Base-by-base conservation (phyloP, 2,888 invertebrate species). In the Incurvaria masculella region DNA sequence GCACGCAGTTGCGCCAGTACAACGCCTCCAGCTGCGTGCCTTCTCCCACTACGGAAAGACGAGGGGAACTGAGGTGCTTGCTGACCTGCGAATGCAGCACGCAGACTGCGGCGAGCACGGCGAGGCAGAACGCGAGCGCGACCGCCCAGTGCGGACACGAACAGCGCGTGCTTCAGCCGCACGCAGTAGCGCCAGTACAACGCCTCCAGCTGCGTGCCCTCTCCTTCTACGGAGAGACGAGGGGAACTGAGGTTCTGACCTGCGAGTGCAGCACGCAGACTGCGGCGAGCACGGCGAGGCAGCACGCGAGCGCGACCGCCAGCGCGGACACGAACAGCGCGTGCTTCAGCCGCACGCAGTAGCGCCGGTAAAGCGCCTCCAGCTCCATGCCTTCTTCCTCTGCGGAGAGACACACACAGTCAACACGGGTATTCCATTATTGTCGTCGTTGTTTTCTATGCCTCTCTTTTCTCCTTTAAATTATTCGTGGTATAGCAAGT, bases 241-340 rank as follows among this genome's bases (percentile, higher is more conserved):
- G 57, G 51, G 67, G 63, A 71, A 69, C n/a, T n/a, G n/a, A n/a
- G n/a, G n/a, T 84, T 56, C 89, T 88, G 49, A 89, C 69, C 61
- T 87, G 87, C 4, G 23, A 4, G 23, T 23, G 62, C 84, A 84
- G 45, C 80, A 67, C 56, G 74, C 72, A 62, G 83, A 84, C 79
- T 21, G 86, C 80, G 51, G 82, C 73, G 43, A 90, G 74, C 10
- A 88, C 75, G 18, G 80, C 74, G 3, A 84, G 60, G 53, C 83
- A 81, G 53, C 85, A 84, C 33, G 84, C 61, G 8, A 85, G 69
- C 6, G 87, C 84, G 47, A 90, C 82, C 48, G 84, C 81, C 4
- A 91, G 75, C 33, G 88, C 85, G 1, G 88, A 86, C 52, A 88
- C 82, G 66, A 90, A 89, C 41, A 91, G 80, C 1, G 90, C 86